These are phyloP conservation scores for Phyto melanocephala DNA, from an alignment of 2,888 invertebrate species.

Conservation along the genomic window DNA sequence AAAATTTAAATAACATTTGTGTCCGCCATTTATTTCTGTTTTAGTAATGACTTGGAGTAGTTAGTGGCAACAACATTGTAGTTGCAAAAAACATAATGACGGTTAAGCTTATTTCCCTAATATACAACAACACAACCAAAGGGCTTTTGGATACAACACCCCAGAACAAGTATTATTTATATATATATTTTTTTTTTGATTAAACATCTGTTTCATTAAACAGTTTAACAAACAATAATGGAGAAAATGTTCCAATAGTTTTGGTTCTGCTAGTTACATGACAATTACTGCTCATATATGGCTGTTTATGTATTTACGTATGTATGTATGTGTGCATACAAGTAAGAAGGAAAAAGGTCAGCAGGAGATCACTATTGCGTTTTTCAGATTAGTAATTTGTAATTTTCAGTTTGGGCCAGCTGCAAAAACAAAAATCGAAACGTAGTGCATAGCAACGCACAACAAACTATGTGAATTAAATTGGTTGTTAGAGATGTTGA, in stretches of 20 bases:
- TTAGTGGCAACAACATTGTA: too few species aligned
- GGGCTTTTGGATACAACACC: too few species aligned
- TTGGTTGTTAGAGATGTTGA: constrained; percentile 2
- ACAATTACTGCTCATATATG: neutral
- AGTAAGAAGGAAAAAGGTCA: neutral
- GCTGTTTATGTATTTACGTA: too few species aligned
- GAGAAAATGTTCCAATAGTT: constrained; percentile 19
- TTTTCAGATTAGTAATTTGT: neutral
- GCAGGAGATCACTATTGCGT: neutral
- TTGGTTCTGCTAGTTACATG: neutral
- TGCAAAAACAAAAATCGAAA: neutral
- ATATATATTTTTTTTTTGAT: too few species aligned
- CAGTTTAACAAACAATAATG: constrained; percentile 34
- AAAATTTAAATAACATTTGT: constrained; percentile 20
- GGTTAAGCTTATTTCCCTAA: neutral
- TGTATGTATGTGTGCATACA: neutral
- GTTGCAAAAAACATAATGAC: neutral
- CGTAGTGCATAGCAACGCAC: neutral
- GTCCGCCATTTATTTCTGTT: neutral
- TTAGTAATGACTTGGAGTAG: neutral
- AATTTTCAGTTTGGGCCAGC: neutral
- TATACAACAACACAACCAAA: neutral
- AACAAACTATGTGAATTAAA: constrained; percentile 1
- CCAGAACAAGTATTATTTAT: too few species aligned
- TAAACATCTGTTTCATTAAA: constrained; percentile 6